Evolutionary conservation across 2,888 invertebrate genomes (phyloP), one percentile per base, ranked within the genome.

Genomic region (Xanthia togata): DNA sequence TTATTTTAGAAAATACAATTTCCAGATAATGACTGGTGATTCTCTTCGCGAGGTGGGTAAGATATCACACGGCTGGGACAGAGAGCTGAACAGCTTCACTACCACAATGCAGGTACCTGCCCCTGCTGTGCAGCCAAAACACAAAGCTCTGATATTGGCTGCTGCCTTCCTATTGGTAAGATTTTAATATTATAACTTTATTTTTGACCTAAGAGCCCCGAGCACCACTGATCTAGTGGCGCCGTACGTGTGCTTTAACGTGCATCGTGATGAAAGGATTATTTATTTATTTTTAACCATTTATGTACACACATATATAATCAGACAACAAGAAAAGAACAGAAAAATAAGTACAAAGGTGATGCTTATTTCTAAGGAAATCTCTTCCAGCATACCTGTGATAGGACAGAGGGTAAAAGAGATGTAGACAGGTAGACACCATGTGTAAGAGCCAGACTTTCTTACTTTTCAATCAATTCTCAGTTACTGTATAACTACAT

Each of bases 91-190:
- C 53, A 97, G 97, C 88, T 98, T 98, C 90, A 97, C 97, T 70
- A 97, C 98, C 79, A 97, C 98, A 70, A 94, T 99, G 60, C 97
- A 97, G 69, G 98, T 98, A 90, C 98, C 98, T 0, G 97, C 97
- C 84, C 90, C 96, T 0, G 97, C 98, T 68, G 97, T 98, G 35
- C 98, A 98, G 89, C 97, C 98, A 2, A 98, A 97, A 87, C 97
- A 98, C 74, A 99, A 99, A 91, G 98, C 98, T 0, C 94, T 98
- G 5, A 95, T 99, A 72, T 92, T 99, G 44, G 99, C 98, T 9
- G 98, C 98, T 67, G 97, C 98, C 0, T 99, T 99, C 95, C 96
- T 99, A 77, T 95, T 99, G 97, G 99, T 98, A 97, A 77, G 71
- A 64, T 23, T 26, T 53, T 31, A 0, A 50, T 31, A 6, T 35